Evolutionary conservation across 2,797 vertebrate genomes (phyloP), one percentile per base, ranked within the genome.

Genomic region (Heliangelus exortis): DNA sequence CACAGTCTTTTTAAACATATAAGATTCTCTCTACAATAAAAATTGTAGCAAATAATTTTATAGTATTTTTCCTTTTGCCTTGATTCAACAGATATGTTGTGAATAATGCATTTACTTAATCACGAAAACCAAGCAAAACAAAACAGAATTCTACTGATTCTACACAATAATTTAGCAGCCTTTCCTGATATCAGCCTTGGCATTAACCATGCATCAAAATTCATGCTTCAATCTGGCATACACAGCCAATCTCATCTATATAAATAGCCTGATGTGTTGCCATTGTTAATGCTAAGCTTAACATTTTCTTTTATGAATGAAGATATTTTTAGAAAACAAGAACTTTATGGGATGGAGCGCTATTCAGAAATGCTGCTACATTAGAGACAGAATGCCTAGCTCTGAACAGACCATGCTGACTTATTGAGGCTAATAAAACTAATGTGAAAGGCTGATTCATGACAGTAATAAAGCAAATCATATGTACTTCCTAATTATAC

Each of bases 381-480:
- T 41, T 81, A 81, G 33, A 93, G 50, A 94, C 58, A 76, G 14
- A 74, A 34, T 45, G 33, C 34, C n/a, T 45, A 69, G 62, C 39
- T 90, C 58, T 63, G 33, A 88, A 79, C 43, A 92, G 77, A 84
- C 20, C 43, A 73, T 33, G 43, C 10, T 5, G 25, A 81, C 47
- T 82, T 87, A 91, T 15, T 90, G 62, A 79, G 85, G 59, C 63
- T 76, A 89, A 93, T 89, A 51, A 89, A 90, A 39, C 19, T 81
- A 67, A 94, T 54, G 55, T 53, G 77, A 88, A 93, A 91, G 59
- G 45, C 55, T 79, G 83, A 92, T 73, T 91, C 80, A 78, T 41
- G n/a, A 75, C 34, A 84, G 80, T 51, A 76, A 93, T 73, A 90
- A 88, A 92, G 71, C 34, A 92, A 92, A 88, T 88, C 34, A 87